phyloP scores from a whole-genome alignment of 2,113 vertebrate species.

The Chaetorhynchus papuensis region DNA sequence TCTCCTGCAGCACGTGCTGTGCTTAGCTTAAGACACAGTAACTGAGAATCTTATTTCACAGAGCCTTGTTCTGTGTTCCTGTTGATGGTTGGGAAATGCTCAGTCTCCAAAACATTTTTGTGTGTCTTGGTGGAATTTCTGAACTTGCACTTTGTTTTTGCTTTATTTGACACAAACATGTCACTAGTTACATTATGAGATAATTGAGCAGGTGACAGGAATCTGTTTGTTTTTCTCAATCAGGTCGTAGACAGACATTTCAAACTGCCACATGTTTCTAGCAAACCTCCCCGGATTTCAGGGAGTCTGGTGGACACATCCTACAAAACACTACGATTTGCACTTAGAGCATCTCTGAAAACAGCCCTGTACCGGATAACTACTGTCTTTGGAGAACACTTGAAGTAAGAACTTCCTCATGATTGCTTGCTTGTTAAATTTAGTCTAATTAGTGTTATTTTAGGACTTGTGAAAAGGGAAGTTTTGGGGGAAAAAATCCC shows the following conservation, averaged over 20 bases:
- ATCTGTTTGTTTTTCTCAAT: background rate
- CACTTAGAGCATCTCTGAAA: slow-evolving; percentile 89
- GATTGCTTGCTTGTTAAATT: background rate
- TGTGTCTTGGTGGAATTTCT: background rate
- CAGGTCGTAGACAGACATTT: slow-evolving; percentile 97
- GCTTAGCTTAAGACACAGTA: background rate
- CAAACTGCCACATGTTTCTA: slow-evolving; percentile 95
- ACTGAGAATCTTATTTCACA: background rate
- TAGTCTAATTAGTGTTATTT: background rate
- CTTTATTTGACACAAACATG: background rate
- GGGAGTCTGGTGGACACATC: slow-evolving; percentile 84
- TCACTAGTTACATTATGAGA: background rate
- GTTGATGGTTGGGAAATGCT: background rate
- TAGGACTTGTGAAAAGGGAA: background rate
- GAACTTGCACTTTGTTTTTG: background rate
- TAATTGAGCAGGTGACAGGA: background rate
- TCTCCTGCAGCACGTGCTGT: background rate
- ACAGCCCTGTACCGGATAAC: slow-evolving; percentile 94
- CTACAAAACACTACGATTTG: slow-evolving; percentile 92
- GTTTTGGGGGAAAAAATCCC: background rate
- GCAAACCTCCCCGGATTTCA: slow-evolving; percentile 79
- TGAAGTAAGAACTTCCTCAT: slow-evolving; percentile 80
- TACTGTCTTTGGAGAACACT: slow-evolving; percentile 88
- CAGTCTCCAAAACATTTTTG: background rate
- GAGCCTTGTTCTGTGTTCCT: background rate